A percentile compares a stretch with the other conserved stretches of the same genome.
phyloP scores from a whole-genome alignment of 2,113 vertebrate species.

The Myrmophylax atrothorax region DNA sequence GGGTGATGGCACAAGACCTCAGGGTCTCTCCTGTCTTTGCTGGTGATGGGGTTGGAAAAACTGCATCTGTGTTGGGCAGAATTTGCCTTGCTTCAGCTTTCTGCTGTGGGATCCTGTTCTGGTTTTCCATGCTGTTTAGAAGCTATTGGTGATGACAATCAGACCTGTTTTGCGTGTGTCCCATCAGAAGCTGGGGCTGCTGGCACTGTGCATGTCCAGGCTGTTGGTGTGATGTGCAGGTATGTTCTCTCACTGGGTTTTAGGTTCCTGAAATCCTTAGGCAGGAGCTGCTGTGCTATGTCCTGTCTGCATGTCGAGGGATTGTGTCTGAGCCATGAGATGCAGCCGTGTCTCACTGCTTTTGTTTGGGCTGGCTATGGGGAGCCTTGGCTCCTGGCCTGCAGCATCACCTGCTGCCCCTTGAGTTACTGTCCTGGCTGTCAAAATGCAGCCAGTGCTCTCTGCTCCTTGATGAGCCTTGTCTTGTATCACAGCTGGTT shows the following conservation, averaged over 20 bases:
- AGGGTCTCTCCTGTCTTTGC: background rate
- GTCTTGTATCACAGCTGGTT: rapidly evolving
- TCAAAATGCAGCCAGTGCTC: rapidly evolving
- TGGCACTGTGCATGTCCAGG: rapidly evolving
- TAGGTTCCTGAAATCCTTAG: background rate
- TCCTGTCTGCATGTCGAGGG: background rate
- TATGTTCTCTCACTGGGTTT: rapidly evolving
- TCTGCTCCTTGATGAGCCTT: background rate
- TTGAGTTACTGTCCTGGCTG: background rate
- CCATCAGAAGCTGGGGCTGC: background rate
- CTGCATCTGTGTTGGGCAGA: background rate
- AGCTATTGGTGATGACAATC: background rate
- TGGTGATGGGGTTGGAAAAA: background rate
- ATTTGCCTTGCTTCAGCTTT: background rate
- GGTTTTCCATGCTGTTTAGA: background rate
- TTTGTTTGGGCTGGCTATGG: background rate
- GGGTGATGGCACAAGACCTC: background rate
- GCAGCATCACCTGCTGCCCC: rapidly evolving
- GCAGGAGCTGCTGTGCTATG: rapidly evolving
- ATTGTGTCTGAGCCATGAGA: rapidly evolving
- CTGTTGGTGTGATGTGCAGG: rapidly evolving
- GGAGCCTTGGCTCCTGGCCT: background rate
- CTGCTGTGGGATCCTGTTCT: background rate
- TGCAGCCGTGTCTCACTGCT: background rate
- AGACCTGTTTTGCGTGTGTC: background rate